Conservation (phyloP, 1,140 invertebrate genomes). For the Eurytemora carolleeae region DNA sequence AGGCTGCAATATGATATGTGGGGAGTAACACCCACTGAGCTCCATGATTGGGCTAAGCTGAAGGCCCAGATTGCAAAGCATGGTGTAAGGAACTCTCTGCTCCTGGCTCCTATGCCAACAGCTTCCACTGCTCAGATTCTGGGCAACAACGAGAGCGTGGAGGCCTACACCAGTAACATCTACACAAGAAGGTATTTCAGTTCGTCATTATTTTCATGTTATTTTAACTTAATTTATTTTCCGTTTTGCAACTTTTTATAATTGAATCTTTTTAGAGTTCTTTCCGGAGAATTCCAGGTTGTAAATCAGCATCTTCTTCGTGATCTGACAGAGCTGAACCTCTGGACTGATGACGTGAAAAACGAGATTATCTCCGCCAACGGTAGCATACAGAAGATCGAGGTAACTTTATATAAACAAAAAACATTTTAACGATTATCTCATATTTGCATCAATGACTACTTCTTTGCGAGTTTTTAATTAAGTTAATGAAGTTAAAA, state of each 20-base stretch:
- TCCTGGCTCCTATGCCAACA: constrained; percentile 95
- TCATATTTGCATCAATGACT: too few relatives aligned
- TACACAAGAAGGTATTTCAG: constrained; percentile 74
- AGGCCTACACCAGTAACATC: constrained; percentile 95
- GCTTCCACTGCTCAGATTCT: constrained; percentile 97
- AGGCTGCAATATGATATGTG: constrained; percentile 98
- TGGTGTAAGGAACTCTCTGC: constrained; percentile 80
- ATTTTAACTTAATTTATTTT: too few relatives aligned
- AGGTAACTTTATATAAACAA: constrained; percentile 23
- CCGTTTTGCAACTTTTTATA: too few relatives aligned
- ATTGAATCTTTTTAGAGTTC: too few relatives aligned
- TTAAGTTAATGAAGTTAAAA: too few relatives aligned
- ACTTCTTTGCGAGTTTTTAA: too few relatives aligned
- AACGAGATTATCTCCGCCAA: constrained; percentile 73
- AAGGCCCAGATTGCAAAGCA: constrained; percentile 69
- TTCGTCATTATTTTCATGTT: too few relatives aligned
- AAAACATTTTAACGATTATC: too few relatives aligned
- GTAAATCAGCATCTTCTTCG: constrained; percentile 90
- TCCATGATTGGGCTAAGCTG: constrained; percentile 73
- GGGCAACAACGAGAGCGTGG: constrained; percentile 95
- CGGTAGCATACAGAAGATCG: constrained; percentile 79
- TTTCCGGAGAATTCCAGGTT: constrained; percentile 75
- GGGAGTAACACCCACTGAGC: constrained; percentile 55
- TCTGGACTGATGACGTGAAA: constrained; percentile 96
- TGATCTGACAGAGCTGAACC: constrained; percentile 66